Evolutionary conservation across 2,113 vertebrate genomes (phyloP).

Genomic region (Apaloderma vittatum): DNA sequence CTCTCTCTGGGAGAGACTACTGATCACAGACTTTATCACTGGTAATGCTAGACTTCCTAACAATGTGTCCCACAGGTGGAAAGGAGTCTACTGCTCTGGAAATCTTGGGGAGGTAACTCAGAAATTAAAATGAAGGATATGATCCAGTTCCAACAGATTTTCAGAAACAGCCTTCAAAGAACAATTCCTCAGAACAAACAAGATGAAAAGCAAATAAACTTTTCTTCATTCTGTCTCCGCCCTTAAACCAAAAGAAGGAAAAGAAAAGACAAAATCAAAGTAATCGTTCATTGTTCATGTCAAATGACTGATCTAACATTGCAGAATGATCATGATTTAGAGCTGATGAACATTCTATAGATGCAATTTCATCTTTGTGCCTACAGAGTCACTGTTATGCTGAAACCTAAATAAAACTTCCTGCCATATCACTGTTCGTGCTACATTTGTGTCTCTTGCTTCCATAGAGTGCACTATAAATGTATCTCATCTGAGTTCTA

Average conservation of each 20-base stretch:
- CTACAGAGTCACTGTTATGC: not conserved
- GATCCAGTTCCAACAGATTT: not conserved
- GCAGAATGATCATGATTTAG: not conserved
- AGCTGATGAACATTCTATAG: not conserved
- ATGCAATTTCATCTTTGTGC: not conserved
- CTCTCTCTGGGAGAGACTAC: not conserved
- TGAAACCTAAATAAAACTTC: not conserved
- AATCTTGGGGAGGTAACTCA: not conserved
- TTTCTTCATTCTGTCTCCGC: not conserved
- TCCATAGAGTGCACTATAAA: rapidly evolving
- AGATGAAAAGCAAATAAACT: not conserved
- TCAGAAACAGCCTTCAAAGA: not conserved
- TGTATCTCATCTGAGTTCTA: not conserved
- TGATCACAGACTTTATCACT: not conserved
- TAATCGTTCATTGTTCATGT: not conserved
- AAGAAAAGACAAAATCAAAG: not conserved
- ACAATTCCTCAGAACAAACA: not conserved
- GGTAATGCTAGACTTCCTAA: not conserved
- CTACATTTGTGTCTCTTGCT: not conserved
- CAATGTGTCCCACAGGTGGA: not conserved
- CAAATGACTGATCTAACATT: not conserved
- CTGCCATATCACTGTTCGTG: not conserved
- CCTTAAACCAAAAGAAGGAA: not conserved
- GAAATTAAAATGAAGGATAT: not conserved
- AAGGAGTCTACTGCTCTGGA: not conserved